A percentile compares a stretch with the other conserved stretches of the same genome.
phyloP scores from a whole-genome alignment of 2,113 vertebrate species.

The Istiophorus platypterus region DNA sequence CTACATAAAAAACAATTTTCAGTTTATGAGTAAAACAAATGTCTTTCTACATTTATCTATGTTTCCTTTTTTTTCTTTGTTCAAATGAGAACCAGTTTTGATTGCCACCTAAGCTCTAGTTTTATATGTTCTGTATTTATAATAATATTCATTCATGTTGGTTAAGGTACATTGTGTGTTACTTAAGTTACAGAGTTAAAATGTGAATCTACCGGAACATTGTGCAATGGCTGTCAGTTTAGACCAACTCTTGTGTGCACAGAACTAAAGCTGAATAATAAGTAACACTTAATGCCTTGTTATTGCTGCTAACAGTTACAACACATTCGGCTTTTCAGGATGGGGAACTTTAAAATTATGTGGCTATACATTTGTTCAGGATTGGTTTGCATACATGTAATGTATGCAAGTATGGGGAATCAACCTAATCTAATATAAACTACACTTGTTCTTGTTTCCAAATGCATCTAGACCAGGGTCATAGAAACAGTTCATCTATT shows the following conservation, averaged over 20 bases:
- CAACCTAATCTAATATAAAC: background rate
- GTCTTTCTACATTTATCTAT: background rate
- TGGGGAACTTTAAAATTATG: background rate
- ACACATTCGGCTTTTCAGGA: slow-evolving; percentile 6
- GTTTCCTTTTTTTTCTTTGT: background rate
- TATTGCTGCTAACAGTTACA: background rate
- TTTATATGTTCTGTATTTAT: background rate
- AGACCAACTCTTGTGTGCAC: background rate
- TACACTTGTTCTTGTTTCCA: background rate
- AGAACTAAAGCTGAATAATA: background rate
- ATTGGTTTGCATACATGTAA: too few relatives aligned
- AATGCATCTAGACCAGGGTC: background rate
- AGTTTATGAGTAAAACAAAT: background rate
- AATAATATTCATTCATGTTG: background rate
- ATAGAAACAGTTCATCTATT: slow-evolving; percentile 14
- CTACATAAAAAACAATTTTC: background rate
- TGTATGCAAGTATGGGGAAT: too few relatives aligned
- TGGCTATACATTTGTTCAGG: background rate
- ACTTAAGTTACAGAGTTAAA: background rate
- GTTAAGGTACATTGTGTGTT: background rate
- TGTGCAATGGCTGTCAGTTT: background rate
- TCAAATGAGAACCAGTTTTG: background rate
- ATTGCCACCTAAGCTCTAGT: background rate
- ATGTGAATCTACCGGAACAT: background rate
- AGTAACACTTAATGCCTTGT: background rate